Evolutionary conservation across 2,113 vertebrate species (phyloP).

Genomic region (Nesospiza acunhae): DNA sequence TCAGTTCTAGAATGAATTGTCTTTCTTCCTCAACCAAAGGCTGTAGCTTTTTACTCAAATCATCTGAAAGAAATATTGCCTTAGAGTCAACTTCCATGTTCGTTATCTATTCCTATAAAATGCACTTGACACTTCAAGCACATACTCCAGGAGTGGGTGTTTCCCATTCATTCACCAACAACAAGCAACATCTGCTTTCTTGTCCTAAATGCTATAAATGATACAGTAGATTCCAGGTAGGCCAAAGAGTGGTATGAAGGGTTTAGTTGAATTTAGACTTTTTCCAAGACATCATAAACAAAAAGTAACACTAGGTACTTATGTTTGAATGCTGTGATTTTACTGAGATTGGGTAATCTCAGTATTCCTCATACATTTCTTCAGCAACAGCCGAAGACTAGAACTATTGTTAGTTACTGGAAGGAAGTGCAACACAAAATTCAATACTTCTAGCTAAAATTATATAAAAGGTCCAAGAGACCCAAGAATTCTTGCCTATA

Average conservation of each 20-base stretch:
- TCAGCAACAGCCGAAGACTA: not conserved
- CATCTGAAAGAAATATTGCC: conserved; percentile 73
- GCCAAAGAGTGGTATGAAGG: not conserved
- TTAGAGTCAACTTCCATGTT: not conserved
- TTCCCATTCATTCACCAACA: not conserved
- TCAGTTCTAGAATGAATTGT: conserved; percentile 85
- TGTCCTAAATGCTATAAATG: not conserved
- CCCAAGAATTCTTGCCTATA: not conserved
- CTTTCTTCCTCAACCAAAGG: conserved; percentile 85
- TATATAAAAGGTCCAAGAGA: not conserved
- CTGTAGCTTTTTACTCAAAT: conserved; percentile 85
- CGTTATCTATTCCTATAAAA: not conserved
- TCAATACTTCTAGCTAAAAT: not conserved
- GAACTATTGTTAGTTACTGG: not conserved
- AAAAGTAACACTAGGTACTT: not conserved
- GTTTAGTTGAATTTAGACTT: not conserved
- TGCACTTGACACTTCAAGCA: not conserved
- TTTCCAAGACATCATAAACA: not conserved
- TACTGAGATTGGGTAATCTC: not conserved
- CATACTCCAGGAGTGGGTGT: not conserved
- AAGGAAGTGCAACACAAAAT: not conserved
- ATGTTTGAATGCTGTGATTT: not conserved
- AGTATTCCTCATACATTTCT: not conserved
- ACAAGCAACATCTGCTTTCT: not conserved
- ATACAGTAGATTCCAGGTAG: not conserved